Base-by-base conservation (phyloP, 2,888 invertebrate species). In the Eupsilia transversa region DNA sequence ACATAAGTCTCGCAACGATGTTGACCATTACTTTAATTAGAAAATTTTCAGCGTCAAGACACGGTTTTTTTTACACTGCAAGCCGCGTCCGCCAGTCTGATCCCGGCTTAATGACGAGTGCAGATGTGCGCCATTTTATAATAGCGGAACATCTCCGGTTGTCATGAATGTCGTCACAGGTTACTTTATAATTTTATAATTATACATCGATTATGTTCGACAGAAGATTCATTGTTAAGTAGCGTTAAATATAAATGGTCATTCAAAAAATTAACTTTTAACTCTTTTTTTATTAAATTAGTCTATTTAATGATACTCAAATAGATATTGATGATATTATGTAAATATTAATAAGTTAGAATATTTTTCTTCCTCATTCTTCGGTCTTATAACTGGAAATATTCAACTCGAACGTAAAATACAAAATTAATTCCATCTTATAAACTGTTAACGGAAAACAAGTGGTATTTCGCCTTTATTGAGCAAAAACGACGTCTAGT, bases 41-140 rank as follows among this genome's bases (percentile, higher is more conserved):
- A 69, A 67, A 27, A 56, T 38, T 14, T 38, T 43, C 56, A 49
- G 20, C 49, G 63, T 59, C 63, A 79, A 82, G 12, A 54, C 20
- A 52, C n/a, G 6, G 6, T 49, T 68, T 80, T 56, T 65, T 83
- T 59, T 41, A 17, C n/a, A 74, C 71, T 75, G 46, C 84, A 84
- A 77, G 79, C 46, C 77, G 72, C 73, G n/a, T 76, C 72, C 74
- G 79, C 88, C 86, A 76, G 74, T 79, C 38, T 74, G 76, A 74
- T 79, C 77, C 75, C 73, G 74, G 87, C 78, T 84, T 82, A 75
- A 57, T 63, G 75, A 70, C 65, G 30, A 77, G 27, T 72, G 77
- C 52, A 77, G 69, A 79, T 82, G 78, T 77, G 38, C 59, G 72
- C 67, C 23, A 38, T 70, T 64, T 52, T 49, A 27, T 61, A 46